A percentile compares a stretch with the other conserved stretches of the same genome.
These are phyloP conservation scores for Diaperis boleti DNA, from an alignment of 2,888 invertebrate genomes.

Conservation along the genomic window DNA sequence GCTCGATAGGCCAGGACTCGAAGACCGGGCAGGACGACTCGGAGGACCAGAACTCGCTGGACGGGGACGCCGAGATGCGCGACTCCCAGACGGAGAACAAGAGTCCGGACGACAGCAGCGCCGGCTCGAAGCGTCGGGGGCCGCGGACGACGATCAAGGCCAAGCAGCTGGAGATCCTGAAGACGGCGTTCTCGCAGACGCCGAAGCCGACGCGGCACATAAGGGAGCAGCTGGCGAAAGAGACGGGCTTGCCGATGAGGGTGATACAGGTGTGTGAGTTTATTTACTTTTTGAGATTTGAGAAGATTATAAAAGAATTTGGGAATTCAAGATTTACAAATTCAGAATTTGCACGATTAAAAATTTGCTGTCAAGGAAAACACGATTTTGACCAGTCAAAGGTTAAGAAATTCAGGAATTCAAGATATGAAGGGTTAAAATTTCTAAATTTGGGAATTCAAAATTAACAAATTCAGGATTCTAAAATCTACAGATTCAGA, in stretches of 20 bases:
- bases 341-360: too few relatives aligned
- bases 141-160: constrained; percentile 99
- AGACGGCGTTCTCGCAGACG: constrained; percentile 98
- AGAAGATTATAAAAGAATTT: too few relatives aligned
- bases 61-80: constrained; percentile 90
- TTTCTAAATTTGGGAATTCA: too few relatives aligned
- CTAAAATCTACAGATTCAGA: too few relatives aligned
- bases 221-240: constrained; percentile 98
- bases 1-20: constrained; percentile 70
- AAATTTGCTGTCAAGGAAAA: too few relatives aligned
- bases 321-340: too few relatives aligned
- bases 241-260: constrained; percentile 99
- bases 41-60: constrained; percentile 89
- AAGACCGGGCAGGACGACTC: constrained; percentile 85
- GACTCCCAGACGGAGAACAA: constrained; percentile 93
- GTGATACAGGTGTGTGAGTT: constrained; percentile 99
- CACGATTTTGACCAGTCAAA: too few relatives aligned
- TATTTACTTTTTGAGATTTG: too few relatives aligned
- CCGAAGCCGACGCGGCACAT: constrained; percentile 99
- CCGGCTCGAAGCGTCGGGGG: constrained; percentile 93
- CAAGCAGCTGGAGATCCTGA: constrained; percentile 98
- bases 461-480: too few relatives aligned
- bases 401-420: too few relatives aligned
- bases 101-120: constrained; percentile 90
- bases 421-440: too few relatives aligned